These are phyloP conservation scores for Lepidocolaptes lacrymiger DNA, from an alignment of 2,797 vertebrate species.

Conservation along the genomic window DNA sequence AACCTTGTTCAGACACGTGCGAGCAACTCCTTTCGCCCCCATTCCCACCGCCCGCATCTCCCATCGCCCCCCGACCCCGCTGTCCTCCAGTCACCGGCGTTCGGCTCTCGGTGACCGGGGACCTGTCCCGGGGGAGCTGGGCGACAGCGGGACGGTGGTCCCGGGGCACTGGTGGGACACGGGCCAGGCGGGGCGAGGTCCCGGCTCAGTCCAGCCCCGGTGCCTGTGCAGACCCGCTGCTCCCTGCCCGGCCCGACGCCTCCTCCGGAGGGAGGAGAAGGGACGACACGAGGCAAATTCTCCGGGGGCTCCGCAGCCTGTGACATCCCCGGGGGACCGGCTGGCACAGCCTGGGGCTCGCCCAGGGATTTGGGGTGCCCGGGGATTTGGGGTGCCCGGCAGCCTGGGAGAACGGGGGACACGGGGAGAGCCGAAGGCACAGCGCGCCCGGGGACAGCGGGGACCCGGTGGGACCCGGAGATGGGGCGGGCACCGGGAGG, in stretches of 20 bases:
- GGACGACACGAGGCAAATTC: background rate
- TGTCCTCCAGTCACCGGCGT: accelerated
- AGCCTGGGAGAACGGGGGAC: accelerated
- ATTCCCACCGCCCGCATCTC: background rate
- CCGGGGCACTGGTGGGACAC: accelerated
- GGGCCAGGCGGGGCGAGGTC: background rate
- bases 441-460: accelerated
- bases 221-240: background rate
- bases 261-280: background rate
- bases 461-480: accelerated
- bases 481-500: accelerated
- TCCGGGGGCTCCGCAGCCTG: accelerated
- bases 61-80: accelerated
- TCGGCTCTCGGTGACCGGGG: accelerated
- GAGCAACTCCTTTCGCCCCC: background rate
- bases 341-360: background rate
- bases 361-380: too few relatives aligned
- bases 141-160: accelerated
- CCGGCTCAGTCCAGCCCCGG: accelerated
- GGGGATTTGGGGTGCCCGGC: too few relatives aligned
- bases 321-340: background rate
- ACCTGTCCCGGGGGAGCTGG: background rate
- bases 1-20: background rate
- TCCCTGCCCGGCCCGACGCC: background rate
- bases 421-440: background rate